These are phyloP conservation scores for Gulo gulo DNA, from an alignment of 2,113 vertebrate species.

Conservation along the genomic window DNA sequence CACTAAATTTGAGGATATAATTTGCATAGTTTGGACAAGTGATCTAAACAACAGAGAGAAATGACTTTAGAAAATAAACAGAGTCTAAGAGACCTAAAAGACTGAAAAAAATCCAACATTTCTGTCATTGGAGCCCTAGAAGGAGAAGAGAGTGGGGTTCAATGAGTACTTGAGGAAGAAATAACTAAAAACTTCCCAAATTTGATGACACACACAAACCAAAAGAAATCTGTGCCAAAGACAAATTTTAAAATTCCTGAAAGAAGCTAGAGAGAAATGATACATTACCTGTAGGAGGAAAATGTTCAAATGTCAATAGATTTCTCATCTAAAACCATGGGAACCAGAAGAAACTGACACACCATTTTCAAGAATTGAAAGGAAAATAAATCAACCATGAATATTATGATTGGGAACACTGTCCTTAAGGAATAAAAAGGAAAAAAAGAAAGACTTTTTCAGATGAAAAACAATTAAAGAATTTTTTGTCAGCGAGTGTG, in stretches of 20 bases:
- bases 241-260: background rate
- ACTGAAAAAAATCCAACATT: background rate
- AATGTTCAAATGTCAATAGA: background rate
- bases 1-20: background rate
- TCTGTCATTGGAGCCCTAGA: background rate
- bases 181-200: background rate
- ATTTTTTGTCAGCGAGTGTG: background rate
- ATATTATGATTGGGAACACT: background rate
- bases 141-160: background rate
- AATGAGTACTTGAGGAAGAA: background rate
- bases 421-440: background rate
- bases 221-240: background rate
- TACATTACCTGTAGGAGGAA: background rate
- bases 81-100: background rate
- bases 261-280: slow-evolving; percentile 24
- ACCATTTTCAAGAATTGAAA: slow-evolving; percentile 8
- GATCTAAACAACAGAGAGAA: background rate
- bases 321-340: background rate
- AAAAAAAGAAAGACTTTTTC: background rate
- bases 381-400: background rate
- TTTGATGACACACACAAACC: background rate
- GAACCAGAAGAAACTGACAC: background rate
- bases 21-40: background rate
- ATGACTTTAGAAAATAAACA: background rate
- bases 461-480: background rate